Percentiles rank a stretch among this genome's conserved stretches.
Conservation (phyloP, 2,113 vertebrate species). For the Dendrocopos noguchii region DNA sequence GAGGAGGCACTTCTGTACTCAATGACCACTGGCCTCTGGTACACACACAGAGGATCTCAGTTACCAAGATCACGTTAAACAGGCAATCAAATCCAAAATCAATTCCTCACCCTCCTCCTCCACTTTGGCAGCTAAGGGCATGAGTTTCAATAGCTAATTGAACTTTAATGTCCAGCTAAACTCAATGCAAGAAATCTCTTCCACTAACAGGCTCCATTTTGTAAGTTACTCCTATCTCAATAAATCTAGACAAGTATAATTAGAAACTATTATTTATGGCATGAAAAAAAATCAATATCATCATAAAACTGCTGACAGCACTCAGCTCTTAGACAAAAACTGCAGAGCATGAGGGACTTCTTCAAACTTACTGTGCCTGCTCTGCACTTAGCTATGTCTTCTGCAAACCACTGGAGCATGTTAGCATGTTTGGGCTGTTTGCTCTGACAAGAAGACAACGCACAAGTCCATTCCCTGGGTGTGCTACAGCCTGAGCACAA, state of each 20-base stretch:
- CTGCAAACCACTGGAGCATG: background rate
- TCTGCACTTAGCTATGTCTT: background rate
- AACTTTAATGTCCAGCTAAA: constrained; percentile 48
- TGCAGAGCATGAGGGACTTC: background rate
- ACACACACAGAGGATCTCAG: background rate
- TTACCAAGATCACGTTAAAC: background rate
- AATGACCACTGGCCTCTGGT: background rate
- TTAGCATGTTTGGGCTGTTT: background rate
- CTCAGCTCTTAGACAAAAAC: background rate
- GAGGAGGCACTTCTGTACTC: background rate
- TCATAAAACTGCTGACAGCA: constrained; percentile 45
- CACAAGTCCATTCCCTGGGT: background rate
- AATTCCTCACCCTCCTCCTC: background rate
- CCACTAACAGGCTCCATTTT: constrained; percentile 19
- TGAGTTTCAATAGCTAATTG: constrained; percentile 54
- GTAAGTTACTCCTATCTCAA: constrained; percentile 50
- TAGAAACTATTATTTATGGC: constrained; percentile 59
- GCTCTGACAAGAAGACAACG: background rate
- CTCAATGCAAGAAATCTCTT: constrained; percentile 44
- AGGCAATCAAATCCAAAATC: constrained; percentile 27
- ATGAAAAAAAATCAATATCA: constrained; percentile 52
- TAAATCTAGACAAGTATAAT: constrained; percentile 62
- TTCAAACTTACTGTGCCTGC: background rate
- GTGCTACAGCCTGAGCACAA: background rate
- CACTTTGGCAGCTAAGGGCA: constrained; percentile 14